Evolutionary conservation across 2,888 invertebrate species (phyloP).

Genomic region (Malthinus seriepunctatus): DNA sequence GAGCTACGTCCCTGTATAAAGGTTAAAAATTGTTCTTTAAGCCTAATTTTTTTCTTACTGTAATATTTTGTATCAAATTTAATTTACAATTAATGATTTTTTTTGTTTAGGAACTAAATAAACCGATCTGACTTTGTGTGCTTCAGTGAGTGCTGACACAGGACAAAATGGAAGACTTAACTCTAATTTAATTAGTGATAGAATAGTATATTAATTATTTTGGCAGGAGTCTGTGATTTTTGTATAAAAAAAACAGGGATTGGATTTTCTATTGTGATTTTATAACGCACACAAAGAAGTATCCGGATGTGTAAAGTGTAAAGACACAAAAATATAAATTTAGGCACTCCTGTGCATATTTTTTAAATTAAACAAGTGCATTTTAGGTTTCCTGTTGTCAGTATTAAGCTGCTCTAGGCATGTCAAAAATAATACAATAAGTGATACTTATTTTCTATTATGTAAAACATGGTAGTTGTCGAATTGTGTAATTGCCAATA

Average conservation of each 20-base stretch:
- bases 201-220: constrained; percentile 17
- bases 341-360: constrained; percentile 20
- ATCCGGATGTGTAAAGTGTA: constrained; percentile 1
- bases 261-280: constrained; percentile 16
- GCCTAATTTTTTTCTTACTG: too few species aligned
- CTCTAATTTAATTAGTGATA: constrained; percentile 25
- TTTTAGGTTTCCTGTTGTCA: constrained; percentile 36
- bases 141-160: constrained; percentile 25
- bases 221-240: constrained; percentile 26
- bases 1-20: too few species aligned
- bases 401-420: constrained; percentile 27
- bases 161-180: constrained; percentile 18
- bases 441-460: constrained; percentile 21
- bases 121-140: constrained; percentile 20
- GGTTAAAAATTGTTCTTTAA: too few species aligned
- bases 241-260: constrained; percentile 13
- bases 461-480: constrained; percentile 19
- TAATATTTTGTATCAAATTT: too few species aligned
- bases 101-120: constrained; percentile 26
- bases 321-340: constrained; percentile 2
- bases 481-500: constrained; percentile 13
- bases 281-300: constrained; percentile 7
- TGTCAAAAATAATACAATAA: constrained; percentile 12
- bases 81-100: not conserved
- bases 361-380: constrained; percentile 24